Evolutionary conservation across 2,113 vertebrate genomes (phyloP).

Genomic region (Rostratula benghalensis): DNA sequence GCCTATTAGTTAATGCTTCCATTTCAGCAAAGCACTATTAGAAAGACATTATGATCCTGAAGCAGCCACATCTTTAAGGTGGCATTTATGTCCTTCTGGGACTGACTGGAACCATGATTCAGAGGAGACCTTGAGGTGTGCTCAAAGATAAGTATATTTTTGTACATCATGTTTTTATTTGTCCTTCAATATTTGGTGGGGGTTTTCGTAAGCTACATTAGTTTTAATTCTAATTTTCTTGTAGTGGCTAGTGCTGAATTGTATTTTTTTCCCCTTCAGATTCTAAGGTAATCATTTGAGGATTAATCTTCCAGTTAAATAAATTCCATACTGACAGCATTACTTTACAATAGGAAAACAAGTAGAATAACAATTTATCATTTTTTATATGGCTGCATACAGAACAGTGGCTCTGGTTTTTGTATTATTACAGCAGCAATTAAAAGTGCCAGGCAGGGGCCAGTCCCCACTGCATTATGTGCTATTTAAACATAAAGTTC

Average conservation of each 20-base stretch:
- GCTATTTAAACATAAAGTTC: conserved; percentile 58
- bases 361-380: conserved; percentile 42
- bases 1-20: background rate
- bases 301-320: conserved; percentile 33
- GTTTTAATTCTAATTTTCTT: background rate
- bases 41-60: background rate
- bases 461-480: conserved; percentile 53
- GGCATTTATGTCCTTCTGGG: background rate
- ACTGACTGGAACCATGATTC: background rate
- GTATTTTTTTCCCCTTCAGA: background rate
- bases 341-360: conserved; percentile 46
- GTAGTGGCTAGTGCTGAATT: background rate
- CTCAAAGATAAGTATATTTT: background rate
- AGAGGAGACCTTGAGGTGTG: background rate
- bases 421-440: conserved; percentile 52
- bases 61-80: background rate
- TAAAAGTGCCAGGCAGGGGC: conserved; percentile 56
- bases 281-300: conserved; percentile 26
- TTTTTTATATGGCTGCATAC: conserved; percentile 32
- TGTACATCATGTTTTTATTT: background rate
- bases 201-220: background rate
- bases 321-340: conserved; percentile 33
- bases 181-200: background rate
- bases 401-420: conserved; percentile 43
- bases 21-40: background rate